These are phyloP conservation scores for Larimichthys crocea DNA, from an alignment of 2,113 vertebrate genomes.

Conservation along the genomic window DNA sequence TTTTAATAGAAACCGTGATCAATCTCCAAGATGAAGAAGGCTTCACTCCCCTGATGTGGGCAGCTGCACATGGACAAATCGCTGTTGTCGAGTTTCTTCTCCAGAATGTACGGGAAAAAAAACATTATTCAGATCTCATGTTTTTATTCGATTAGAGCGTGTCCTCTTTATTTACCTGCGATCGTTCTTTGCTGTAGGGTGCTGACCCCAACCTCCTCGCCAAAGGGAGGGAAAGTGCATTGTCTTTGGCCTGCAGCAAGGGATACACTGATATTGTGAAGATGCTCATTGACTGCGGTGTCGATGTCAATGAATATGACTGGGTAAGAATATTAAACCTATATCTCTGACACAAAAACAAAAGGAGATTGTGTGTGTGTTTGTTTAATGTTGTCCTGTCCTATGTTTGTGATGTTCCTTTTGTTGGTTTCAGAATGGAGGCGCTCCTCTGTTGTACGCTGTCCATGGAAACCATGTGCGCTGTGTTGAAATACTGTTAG, in stretches of 20 bases:
- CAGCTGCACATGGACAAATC: constrained; percentile 98
- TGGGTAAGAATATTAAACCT: constrained; percentile 86
- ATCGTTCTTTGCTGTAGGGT: constrained; percentile 80
- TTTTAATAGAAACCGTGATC: constrained; percentile 91
- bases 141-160: background rate
- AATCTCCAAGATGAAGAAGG: constrained; percentile 98
- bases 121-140: background rate
- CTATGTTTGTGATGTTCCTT: background rate
- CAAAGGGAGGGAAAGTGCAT: constrained; percentile 95
- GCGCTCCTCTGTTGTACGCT: constrained; percentile 94
- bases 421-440: constrained; percentile 90
- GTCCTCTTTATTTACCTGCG: background rate
- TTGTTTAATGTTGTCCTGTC: background rate
- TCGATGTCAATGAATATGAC: constrained; percentile 98
- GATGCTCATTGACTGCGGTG: constrained; percentile 98
- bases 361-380: background rate
- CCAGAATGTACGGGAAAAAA: constrained; percentile 89
- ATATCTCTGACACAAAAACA: too few relatives aligned
- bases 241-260: constrained; percentile 97
- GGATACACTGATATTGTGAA: constrained; percentile 98
- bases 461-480: constrained; percentile 99
- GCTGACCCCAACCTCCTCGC: constrained; percentile 95
- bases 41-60: constrained; percentile 99
- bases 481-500: constrained; percentile 95
- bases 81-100: constrained; percentile 98